These are phyloP conservation scores for Chlamydotis undulata DNA, from an alignment of 2,113 vertebrate genomes.

Conservation along the genomic window DNA sequence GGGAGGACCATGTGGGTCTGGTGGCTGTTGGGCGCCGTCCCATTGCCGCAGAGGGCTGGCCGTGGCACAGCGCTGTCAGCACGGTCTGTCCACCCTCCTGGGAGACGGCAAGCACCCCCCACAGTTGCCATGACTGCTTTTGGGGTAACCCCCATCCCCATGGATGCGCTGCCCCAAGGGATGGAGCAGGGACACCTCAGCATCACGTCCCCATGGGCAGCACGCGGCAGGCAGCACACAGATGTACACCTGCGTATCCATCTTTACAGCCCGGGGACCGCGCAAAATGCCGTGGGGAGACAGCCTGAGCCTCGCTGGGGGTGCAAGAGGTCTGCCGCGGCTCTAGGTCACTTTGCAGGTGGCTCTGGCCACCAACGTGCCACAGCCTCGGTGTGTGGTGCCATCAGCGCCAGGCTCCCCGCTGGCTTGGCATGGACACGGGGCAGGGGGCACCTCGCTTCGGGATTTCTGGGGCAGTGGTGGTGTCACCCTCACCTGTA, in stretches of 20 bases:
- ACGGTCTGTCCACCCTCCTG: background rate
- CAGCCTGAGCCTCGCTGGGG: fast-evolving
- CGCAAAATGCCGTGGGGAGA: fast-evolving
- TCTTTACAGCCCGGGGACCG: background rate
- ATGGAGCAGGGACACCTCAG: background rate
- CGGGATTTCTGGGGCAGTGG: background rate
- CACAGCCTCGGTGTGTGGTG: fast-evolving
- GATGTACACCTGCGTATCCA: fast-evolving
- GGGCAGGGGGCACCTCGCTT: background rate
- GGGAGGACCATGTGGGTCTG: background rate
- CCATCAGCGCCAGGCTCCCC: background rate
- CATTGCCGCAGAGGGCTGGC: fast-evolving
- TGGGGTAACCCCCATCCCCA: too few relatives aligned
- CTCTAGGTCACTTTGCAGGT: background rate
- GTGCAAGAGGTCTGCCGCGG: background rate
- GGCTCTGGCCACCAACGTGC: background rate
- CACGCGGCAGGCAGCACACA: fast-evolving
- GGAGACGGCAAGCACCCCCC: background rate
- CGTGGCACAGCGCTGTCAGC: background rate
- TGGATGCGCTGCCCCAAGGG: fast-evolving
- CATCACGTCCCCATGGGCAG: background rate
- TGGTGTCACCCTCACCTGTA: background rate
- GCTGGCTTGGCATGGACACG: fast-evolving
- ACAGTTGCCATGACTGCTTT: background rate
- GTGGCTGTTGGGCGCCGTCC: background rate